Evolutionary conservation across 1,140 invertebrate genomes (phyloP), one percentile per base, ranked within the genome.

Genomic region (Nymphalis io): DNA sequence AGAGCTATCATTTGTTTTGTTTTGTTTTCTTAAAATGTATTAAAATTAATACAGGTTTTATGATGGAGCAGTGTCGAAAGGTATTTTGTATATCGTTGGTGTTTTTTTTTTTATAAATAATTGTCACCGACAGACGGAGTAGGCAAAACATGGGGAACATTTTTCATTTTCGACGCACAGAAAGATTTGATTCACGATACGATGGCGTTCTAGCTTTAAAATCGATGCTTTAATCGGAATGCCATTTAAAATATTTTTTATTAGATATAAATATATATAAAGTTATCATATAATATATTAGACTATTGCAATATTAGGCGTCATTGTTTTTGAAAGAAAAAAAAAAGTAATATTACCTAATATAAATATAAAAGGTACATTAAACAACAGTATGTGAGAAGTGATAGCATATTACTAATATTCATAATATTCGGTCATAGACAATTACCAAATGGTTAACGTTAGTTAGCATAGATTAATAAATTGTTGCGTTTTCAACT

Each of bases 241-340:
- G 46, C 46, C 46, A 51, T 51, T 51, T 51, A 51, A 51, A 51
- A 51, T 20, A 20, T 20, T 51, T 51, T 51, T 51, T 51, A 51
- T 20, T 51, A 51, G 46, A 51, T 51, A 12, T 51, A 20, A 48
- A 48, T 1, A 20, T 18, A 18, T 18, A 27, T 27, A 2, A 33
- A 20, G 12, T 0, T 51, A 51, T 51, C 5, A n/a, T 20, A 20
- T 21, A 20, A n/a, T 20, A 20, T 21, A 20, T 51, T 18, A 11
- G 46, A 20, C 10, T 51, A 51, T 21, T 11, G 46, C 46, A 51
- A 51, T 21, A 51, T 20, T 51, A 51, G 46, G 16, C 46, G 46
- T 18, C 18, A 20, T 51, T 8, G 18, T 6, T 21, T 20, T 21
- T 51, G 46, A 51, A 11, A 51, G 16, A 16, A 13, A 16, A 16